These are phyloP conservation scores for Chrysaora quinquecirrha DNA, from an alignment of 30 jellyfish, hydroid and myxozoan species.

Conservation along the genomic window DNA sequence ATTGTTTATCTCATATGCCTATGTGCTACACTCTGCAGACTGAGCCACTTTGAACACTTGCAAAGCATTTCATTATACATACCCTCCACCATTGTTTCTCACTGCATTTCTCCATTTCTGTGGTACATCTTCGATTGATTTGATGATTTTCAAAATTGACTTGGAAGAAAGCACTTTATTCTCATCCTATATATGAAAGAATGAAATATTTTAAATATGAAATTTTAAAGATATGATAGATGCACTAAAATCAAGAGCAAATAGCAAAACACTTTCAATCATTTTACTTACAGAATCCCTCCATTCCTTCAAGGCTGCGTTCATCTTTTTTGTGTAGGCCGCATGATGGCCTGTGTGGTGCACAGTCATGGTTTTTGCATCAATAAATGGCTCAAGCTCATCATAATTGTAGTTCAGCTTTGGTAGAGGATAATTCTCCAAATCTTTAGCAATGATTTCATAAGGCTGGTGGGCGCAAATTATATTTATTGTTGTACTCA, in stretches of 20 bases:
- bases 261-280: too few species aligned
- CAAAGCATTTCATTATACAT: too few species aligned
- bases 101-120: conserved; percentile 79
- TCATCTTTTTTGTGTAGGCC: conserved; percentile 85
- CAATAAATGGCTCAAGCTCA: conserved; percentile 75
- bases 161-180: conserved; percentile 27
- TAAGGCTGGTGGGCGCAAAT: conserved; percentile 62
- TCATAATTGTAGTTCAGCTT: conserved; percentile 66
- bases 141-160: conserved; percentile 67
- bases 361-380: conserved; percentile 71
- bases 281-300: conserved; percentile 73
- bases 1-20: too few species aligned
- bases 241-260: too few species aligned
- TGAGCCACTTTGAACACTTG: not conserved
- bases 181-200: conserved; percentile 78
- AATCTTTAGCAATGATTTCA: conserved; percentile 29
- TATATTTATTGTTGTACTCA: too few species aligned
- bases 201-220: too few species aligned
- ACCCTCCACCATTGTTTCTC: conserved; percentile 97
- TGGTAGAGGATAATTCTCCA: conserved; percentile 71
- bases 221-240: too few species aligned
- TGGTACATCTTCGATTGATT: conserved; percentile 66
- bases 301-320: conserved; percentile 90
- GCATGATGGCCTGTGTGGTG: conserved; percentile 92
- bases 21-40: too few species aligned